These are phyloP conservation scores for Thalassoma bifasciatum DNA, from an alignment of 2,113 vertebrate genomes.

Conservation along the genomic window DNA sequence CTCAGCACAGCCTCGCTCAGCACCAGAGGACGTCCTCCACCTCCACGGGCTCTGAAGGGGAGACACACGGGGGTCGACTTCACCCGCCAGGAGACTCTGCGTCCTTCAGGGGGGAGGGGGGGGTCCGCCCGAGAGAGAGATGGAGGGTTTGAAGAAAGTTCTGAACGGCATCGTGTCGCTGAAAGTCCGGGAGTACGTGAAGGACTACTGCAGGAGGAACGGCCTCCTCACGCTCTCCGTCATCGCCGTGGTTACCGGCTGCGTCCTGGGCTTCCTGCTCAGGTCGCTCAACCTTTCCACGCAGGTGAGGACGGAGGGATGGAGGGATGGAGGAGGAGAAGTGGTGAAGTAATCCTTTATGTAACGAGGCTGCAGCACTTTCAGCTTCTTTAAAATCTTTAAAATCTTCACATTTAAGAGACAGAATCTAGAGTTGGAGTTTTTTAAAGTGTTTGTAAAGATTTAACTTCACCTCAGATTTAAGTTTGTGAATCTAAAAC, in stretches of 20 bases:
- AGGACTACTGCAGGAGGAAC: slow-evolving; percentile 84
- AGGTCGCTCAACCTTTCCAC: slow-evolving; percentile 84
- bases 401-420: neutral
- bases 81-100: slow-evolving; percentile 7
- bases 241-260: slow-evolving; percentile 85
- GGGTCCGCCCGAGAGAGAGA: slow-evolving; percentile 30
- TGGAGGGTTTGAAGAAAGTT: slow-evolving; percentile 52
- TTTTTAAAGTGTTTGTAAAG: neutral
- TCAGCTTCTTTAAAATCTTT: neutral
- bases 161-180: slow-evolving; percentile 25
- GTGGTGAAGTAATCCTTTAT: neutral
- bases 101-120: neutral
- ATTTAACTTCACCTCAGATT: neutral
- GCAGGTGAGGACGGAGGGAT: slow-evolving; percentile 78
- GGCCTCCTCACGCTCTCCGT: slow-evolving; percentile 88
- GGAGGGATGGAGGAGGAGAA: neutral
- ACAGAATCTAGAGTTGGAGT: neutral
- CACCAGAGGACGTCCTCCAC: neutral
- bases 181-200: slow-evolving; percentile 57
- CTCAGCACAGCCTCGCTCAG: slow-evolving; percentile 21
- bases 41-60: slow-evolving; percentile 10
- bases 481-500: too few species aligned
- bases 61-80: neutral
- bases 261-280: slow-evolving; percentile 86
- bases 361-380: neutral